Conservation (phyloP, 1,140 invertebrate species). For the Bombus affinis region DNA sequence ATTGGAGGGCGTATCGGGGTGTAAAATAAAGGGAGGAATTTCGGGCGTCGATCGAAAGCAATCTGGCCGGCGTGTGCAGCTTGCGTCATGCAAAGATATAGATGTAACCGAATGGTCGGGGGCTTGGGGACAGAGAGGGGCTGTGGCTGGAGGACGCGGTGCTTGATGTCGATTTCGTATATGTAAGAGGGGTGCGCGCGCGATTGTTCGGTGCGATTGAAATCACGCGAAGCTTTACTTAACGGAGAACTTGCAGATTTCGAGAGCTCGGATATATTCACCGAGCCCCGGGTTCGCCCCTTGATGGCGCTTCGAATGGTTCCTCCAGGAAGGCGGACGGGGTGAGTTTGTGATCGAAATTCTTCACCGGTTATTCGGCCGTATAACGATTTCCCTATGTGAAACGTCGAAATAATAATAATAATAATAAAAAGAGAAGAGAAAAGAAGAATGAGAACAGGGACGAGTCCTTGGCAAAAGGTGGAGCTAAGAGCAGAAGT, state of each 20-base stretch:
- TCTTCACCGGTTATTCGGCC: background rate
- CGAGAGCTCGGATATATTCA: constrained; percentile 30
- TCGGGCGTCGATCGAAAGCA: constrained; percentile 39
- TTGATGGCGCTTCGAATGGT: constrained; percentile 10
- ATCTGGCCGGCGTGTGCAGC: constrained; percentile 20
- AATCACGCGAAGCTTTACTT: constrained; percentile 56
- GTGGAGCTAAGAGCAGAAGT: background rate
- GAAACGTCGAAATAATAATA: background rate
- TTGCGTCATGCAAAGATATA: constrained; percentile 43
- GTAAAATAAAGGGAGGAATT: constrained; percentile 15
- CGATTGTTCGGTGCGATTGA: constrained; percentile 56
- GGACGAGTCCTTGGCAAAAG: background rate
- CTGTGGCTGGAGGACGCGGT: constrained; percentile 16
- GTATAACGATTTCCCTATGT: background rate
- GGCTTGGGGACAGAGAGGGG: background rate
- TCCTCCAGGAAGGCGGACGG: background rate
- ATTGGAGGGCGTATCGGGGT: background rate
- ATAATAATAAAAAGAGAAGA: background rate
- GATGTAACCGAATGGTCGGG: constrained; percentile 5
- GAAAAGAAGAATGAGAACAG: background rate
- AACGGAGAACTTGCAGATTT: constrained; percentile 47
- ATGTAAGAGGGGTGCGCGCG: background rate
- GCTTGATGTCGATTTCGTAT: constrained; percentile 40
- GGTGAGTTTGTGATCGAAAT: constrained; percentile 16
- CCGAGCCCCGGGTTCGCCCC: background rate